Base-by-base conservation (phyloP, 2,888 invertebrate genomes). In the Nesidiocoris tenuis region DNA sequence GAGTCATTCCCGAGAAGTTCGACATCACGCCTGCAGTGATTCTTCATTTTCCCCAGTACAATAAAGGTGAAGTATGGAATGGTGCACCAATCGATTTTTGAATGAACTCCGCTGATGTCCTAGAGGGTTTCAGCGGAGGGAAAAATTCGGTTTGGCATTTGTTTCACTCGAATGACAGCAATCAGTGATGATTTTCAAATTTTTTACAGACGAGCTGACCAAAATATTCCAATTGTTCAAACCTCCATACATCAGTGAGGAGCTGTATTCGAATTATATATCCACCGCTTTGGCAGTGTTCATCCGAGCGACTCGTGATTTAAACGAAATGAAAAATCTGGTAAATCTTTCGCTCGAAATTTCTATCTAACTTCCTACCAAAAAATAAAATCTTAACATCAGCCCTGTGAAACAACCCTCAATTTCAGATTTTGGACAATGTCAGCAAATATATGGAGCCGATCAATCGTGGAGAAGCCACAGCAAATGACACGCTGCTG, bases 231-330 rank as follows among this genome's bases (percentile, higher is more conserved):
- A 83, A 67, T 80, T 82, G 1, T 80, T 80, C 22, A 82, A 80
- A 67, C 82, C 83, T 16, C 23, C 78, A 0, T 84, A 86, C 63
- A 85, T 83, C 55, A 82, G 84, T 55, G 79, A 83, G 0, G 86
- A 87, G 78, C 88, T 95, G 81, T 96, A 92, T 83, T 86, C 86
- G 64, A 91, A 90, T 84, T 96, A 94, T 84, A 84, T 95, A 68
- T 92, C 90, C 83, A 87, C 94, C 64, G 91, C 95, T 82, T 85
- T 96, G 2, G 91, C 92, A 80, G 91, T 95, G 55, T 96, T 94
- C 84, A 91, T 91, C 82, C 86, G 91, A 81, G 91, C 90, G 24
- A 95, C 95, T 84, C 87, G 95, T 21, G 94, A 95, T 86, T 84
- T 96, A 66, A 90, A 90, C 22, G 96, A 96, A 84, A 86, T 96